Evolutionary conservation across 2,888 invertebrate species (phyloP).

Genomic region (Eupelmus urozonus): DNA sequence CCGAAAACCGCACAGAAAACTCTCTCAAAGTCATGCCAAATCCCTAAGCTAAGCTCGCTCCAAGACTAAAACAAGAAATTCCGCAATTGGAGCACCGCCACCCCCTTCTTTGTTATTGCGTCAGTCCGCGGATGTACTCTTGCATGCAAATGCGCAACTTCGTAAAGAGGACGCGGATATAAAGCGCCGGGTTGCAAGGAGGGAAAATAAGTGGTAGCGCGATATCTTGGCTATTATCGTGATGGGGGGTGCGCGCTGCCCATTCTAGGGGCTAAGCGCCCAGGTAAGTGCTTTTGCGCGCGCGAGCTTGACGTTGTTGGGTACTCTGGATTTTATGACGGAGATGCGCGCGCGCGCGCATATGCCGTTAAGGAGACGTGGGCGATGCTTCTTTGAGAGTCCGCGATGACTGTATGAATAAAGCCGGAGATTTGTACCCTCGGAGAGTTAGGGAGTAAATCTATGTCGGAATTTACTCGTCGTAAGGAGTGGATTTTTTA

Average conservation of each 20-base stretch:
- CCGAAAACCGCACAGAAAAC: neutral
- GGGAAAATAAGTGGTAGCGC: conserved; percentile 2
- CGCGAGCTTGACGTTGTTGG: no score
- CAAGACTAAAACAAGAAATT: no score
- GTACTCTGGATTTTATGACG: conserved; percentile 8
- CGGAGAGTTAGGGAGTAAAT: no score
- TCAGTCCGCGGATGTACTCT: neutral
- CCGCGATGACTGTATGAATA: no score
- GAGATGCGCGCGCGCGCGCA: neutral
- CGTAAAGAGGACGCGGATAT: neutral
- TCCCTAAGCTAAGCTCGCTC: no score
- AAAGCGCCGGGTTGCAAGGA: neutral
- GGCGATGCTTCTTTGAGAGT: neutral
- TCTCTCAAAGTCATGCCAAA: no score
- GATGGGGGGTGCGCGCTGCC: neutral
- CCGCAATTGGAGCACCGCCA: no score
- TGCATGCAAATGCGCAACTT: neutral
- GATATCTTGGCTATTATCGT: conserved; percentile 2
- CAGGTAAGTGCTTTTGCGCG: conserved; percentile 17
- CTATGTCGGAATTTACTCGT: no score
- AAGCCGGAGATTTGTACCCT: no score
- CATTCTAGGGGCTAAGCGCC: neutral
- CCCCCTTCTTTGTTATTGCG: no score
- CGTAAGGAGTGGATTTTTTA: no score
- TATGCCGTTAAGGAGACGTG: neutral